phyloP scores from a whole-genome alignment of 1,140 invertebrate species.

The Drusus annulatus region DNA sequence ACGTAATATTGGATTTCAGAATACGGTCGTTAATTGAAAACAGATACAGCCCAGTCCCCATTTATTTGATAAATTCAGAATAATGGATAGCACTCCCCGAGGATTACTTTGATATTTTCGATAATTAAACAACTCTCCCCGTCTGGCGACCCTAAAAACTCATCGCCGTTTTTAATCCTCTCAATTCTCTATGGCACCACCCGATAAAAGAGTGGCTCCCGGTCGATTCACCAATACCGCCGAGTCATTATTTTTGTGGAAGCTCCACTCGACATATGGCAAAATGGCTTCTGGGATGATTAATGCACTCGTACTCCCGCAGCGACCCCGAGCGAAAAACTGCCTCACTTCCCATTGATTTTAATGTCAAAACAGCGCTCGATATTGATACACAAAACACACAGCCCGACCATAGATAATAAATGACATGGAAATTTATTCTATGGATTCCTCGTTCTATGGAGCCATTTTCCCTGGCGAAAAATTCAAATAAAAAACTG shows the following conservation, averaged over 20 bases:
- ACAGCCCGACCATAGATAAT: constrained; percentile 25
- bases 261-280: constrained; percentile 38
- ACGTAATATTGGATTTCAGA: no score
- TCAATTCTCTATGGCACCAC: constrained; percentile 22
- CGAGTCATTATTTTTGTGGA: constrained; percentile 27
- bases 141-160: background rate
- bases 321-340: constrained; percentile 18
- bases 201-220: background rate
- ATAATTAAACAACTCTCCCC: constrained; percentile 9
- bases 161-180: constrained; percentile 1
- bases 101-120: constrained; percentile 7
- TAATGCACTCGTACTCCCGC: constrained; percentile 2
- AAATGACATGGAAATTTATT: constrained; percentile 36
- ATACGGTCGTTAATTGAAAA: no score
- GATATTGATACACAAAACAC: constrained; percentile 16
- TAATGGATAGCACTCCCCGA: background rate
- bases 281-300: constrained; percentile 35
- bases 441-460: background rate
- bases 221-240: constrained; percentile 21
- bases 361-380: constrained; percentile 21
- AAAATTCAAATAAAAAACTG: constrained; percentile 35
- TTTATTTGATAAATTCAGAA: background rate
- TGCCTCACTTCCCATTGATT: constrained; percentile 22
- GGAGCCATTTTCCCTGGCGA: background rate
- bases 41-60: no score